Evolutionary conservation across 2,888 invertebrate species (phyloP), one percentile per base, ranked within the genome.

Genomic region (Blera fallax): DNA sequence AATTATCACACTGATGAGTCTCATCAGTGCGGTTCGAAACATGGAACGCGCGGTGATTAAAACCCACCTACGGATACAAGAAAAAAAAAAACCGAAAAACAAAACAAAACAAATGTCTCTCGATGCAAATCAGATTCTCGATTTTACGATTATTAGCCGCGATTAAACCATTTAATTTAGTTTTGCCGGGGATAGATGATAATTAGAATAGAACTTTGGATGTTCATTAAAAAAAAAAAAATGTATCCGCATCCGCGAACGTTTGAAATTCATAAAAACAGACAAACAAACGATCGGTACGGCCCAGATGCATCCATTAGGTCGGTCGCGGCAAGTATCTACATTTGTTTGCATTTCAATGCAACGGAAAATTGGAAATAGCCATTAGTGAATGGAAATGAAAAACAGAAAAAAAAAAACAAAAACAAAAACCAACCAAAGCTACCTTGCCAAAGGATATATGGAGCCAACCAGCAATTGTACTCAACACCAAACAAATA

Each of bases 111-210:
- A n/a, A 45, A 52, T 27, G 24, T 50, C 14, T 43, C 18, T 52
- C 29, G 48, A 85, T 84, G 80, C 74, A 84, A 84, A 85, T 85
- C 60, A 80, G 64, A 65, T 56, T 70, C 58, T 34, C 11, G 16
- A 32, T 70, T 76, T 85, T 48, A 85, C 45, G 77, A 81, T 77
- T 67, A 85, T 85, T 67, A 58, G 14, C 40, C 10, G n/a, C 52
- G 76, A 81, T 85, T 81, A 65, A n/a, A 81, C 72, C 72, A 72
- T 85, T 85, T 72, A 81, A 85, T 85, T 81, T 43, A 54, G 76
- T 81, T 76, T 80, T 40, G 52, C 11, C 48, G 14, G 10, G 10
- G 37, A 37, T 32, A 54, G 69, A 45, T 81, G 29, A 62, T 78
- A 76, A 81, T 85, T 81, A 85, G 74, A 81, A 81, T 48, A 60